Evolutionary conservation across 1,140 invertebrate genomes (phyloP).

Genomic region (Ganaspis sp.): DNA sequence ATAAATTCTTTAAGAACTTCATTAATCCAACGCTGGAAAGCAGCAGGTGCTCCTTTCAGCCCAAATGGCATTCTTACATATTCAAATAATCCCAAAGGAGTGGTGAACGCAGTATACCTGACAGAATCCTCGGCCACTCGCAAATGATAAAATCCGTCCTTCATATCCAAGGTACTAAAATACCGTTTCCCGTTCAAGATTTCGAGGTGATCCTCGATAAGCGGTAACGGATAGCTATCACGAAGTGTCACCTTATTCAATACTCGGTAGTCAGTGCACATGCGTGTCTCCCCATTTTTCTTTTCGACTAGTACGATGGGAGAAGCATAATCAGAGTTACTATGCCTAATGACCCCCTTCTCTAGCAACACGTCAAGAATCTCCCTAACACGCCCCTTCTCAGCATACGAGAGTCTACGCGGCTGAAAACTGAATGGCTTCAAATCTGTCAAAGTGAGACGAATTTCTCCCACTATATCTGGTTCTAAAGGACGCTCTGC

Average conservation of each 20-base stretch:
- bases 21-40: too few species aligned
- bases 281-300: neutral
- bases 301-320: neutral
- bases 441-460: conserved; percentile 52
- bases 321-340: too few species aligned
- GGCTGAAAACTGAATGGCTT: conserved; percentile 31
- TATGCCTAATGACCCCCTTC: neutral
- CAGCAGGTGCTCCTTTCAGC: neutral
- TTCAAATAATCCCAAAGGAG: conserved; percentile 23
- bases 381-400: conserved; percentile 22
- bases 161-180: neutral
- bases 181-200: neutral
- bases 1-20: too few species aligned
- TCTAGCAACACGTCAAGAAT: conserved; percentile 7
- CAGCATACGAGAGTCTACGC: conserved; percentile 23
- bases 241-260: neutral
- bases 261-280: conserved; percentile 5
- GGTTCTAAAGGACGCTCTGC: neutral
- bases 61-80: conserved; percentile 20
- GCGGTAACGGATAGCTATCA: neutral
- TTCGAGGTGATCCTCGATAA: neutral
- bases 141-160: neutral
- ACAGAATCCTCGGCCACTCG: neutral
- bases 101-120: neutral
- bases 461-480: conserved; percentile 23